phyloP scores from a whole-genome alignment of 2,888 invertebrate genomes.

The Tetanocera ferruginea region DNA sequence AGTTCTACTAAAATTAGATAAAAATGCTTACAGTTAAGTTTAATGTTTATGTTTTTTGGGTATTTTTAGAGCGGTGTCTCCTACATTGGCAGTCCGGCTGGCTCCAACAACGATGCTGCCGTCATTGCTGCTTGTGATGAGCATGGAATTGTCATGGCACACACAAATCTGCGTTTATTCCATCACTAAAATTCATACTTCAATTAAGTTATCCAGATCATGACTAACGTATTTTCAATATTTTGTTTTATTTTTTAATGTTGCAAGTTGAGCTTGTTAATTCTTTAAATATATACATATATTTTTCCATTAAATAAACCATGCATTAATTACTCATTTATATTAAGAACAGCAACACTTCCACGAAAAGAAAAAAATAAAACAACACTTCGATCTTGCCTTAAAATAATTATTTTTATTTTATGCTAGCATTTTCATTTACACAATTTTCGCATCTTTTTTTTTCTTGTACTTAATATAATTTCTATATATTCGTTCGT shows the following conservation, averaged over 20 bases:
- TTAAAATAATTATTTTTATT: slow-evolving; percentile 14
- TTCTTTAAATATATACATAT: neutral
- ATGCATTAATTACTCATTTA: too few relatives aligned
- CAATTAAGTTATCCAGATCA: neutral
- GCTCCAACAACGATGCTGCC: slow-evolving; percentile 92
- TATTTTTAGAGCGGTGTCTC: slow-evolving; percentile 87
- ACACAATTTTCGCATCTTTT: neutral
- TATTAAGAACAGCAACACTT: neutral
- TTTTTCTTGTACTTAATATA: neutral
- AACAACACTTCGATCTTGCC: neutral
- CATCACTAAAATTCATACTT: slow-evolving; percentile 78
- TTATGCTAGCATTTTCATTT: slow-evolving; percentile 6
- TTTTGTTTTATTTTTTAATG: slow-evolving; percentile 7
- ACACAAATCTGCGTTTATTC: slow-evolving; percentile 92
- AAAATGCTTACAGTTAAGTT: neutral
- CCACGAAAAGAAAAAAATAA: neutral
- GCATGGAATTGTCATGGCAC: slow-evolving; percentile 87
- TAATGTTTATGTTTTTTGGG: slow-evolving; percentile 6
- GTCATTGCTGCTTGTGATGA: slow-evolving; percentile 94
- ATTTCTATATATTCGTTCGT: neutral
- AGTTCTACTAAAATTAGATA: slow-evolving; percentile 46
- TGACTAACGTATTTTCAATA: neutral
- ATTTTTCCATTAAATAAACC: neutral
- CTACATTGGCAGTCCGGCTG: slow-evolving; percentile 93
- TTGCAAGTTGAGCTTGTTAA: slow-evolving; percentile 19